Conservation (phyloP, 92 coral and sea anemone species). For the Phenganax stokvisi region DNA sequence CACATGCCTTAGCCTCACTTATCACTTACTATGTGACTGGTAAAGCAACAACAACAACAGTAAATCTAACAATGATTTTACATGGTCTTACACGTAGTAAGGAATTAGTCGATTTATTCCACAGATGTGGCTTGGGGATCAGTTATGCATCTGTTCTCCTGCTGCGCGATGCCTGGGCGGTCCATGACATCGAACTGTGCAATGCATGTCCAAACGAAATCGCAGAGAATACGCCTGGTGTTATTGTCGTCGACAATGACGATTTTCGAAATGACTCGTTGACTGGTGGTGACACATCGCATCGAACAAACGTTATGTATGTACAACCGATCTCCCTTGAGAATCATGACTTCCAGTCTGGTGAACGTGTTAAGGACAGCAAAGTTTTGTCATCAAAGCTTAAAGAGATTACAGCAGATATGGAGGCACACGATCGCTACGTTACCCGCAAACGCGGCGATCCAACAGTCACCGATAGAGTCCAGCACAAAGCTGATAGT, state of each 20-base stretch:
- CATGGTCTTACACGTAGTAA: conserved; percentile 19
- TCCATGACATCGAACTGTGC: conserved; percentile 24
- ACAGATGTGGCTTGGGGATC: conserved; percentile 18
- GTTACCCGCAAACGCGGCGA: conserved; percentile 18
- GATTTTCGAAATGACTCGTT: conserved; percentile 27
- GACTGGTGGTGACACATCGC: conserved; percentile 29
- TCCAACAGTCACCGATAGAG: conserved; percentile 13
- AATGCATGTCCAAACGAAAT: conserved; percentile 18
- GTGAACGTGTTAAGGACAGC: neutral
- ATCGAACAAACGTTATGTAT: conserved; percentile 32
- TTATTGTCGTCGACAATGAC: conserved; percentile 26
- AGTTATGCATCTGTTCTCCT: conserved; percentile 12
- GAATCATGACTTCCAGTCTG: conserved; percentile 1
- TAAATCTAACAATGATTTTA: neutral
- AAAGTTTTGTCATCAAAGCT: conserved; percentile 7
- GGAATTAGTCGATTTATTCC: conserved; percentile 22
- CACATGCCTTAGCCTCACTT: conserved; percentile 5
- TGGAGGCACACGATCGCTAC: conserved; percentile 19
- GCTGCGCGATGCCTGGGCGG: conserved; percentile 21
- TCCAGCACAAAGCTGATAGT: neutral
- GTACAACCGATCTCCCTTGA: conserved; percentile 24
- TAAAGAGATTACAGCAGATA: conserved; percentile 7
- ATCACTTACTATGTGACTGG: conserved; percentile 27
- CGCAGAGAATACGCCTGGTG: conserved; percentile 22
- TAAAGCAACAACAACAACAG: neutral